Percentiles rank a stretch among this genome's conserved stretches.
Conservation (phyloP, 1,140 invertebrate species). For the Penaeus vannamei region DNA sequence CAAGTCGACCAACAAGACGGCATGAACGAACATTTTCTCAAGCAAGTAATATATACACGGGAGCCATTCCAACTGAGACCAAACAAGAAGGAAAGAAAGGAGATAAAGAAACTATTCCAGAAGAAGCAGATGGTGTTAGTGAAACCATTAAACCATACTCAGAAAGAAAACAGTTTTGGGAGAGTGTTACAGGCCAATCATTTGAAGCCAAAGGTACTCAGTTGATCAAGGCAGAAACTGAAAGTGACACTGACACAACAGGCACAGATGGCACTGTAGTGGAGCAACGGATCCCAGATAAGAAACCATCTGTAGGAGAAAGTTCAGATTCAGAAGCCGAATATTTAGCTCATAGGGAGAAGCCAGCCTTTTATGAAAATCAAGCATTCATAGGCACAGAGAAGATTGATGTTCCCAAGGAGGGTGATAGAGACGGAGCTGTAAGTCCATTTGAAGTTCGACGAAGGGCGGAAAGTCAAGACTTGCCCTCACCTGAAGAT, state of each 20-base stretch:
- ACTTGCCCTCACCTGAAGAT: conserved; percentile 66
- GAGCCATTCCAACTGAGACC: conserved; percentile 50
- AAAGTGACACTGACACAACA: conserved; percentile 67
- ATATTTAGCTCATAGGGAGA: conserved; percentile 69
- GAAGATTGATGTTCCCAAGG: conserved; percentile 69
- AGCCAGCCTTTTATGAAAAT: conserved; percentile 73
- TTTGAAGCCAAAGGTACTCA: conserved; percentile 63
- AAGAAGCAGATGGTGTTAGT: conserved; percentile 52
- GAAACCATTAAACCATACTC: conserved; percentile 67
- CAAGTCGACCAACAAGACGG: conserved; percentile 58
- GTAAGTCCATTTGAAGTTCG: conserved; percentile 70
- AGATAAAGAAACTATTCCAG: conserved; percentile 34
- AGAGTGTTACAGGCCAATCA: conserved; percentile 65
- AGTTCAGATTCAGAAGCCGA: conserved; percentile 71
- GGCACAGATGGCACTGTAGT: conserved; percentile 61
- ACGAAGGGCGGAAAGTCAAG: conserved; percentile 45
- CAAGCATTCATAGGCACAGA: conserved; percentile 73
- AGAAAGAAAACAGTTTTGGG: conserved; percentile 67
- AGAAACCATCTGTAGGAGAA: conserved; percentile 50
- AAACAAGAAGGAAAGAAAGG: conserved; percentile 40
- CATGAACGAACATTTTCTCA: conserved; percentile 67
- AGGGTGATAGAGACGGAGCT: conserved; percentile 46
- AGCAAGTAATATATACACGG: conserved; percentile 65
- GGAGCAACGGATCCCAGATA: conserved; percentile 30
- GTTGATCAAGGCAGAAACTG: conserved; percentile 63